Base-by-base conservation (phyloP, 2,888 invertebrate species). In the Dryomyza anilis region DNA sequence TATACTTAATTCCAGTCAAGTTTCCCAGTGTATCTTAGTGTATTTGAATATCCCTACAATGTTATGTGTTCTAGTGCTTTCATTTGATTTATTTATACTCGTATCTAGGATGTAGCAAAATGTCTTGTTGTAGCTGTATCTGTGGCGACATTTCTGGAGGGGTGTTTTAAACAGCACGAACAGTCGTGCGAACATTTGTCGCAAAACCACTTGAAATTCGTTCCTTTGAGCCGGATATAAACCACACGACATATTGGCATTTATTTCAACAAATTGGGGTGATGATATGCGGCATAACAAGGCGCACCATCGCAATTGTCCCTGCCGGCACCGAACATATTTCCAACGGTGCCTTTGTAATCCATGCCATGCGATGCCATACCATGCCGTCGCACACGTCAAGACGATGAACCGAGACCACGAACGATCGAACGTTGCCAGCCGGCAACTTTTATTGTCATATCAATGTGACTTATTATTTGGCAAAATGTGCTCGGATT, bases 191-290 rank as follows among this genome's bases (percentile, higher is more conserved):
- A 36, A 33, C 50, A 33, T 27, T 33, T 46, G 36, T 48, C 16
- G 60, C 33, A 67, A n/a, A n/a, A 60, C 60, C 64, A 57, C 63
- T 67, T 67, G 67, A 69, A 66, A 67, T 67, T 55, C 53, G 57
- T 64, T 69, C 43, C 59, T 65, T 33, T 50, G 60, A 63, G 67
- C 45, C 52, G 62, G 59, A 63, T 63, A 73, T 67, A 70, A 71
- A 74, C 73, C 73, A 61, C 74, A 76, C 73, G 73, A 78, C 73
- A 77, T 73, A 77, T 77, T 78, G 76, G 72, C 73, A 73, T 74
- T 78, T 78, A 77, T 77, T 77, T 72, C 75, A 76, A 73, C 71
- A 79, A 78, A 78, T 75, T 78, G 76, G 73, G 71, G 76, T 73
- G 72, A 73, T 74, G 73, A 78, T 76, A 74, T 79, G 72, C 68